These are phyloP conservation scores for Salmo trutta DNA, from an alignment of 2,797 vertebrate species.

Conservation along the genomic window DNA sequence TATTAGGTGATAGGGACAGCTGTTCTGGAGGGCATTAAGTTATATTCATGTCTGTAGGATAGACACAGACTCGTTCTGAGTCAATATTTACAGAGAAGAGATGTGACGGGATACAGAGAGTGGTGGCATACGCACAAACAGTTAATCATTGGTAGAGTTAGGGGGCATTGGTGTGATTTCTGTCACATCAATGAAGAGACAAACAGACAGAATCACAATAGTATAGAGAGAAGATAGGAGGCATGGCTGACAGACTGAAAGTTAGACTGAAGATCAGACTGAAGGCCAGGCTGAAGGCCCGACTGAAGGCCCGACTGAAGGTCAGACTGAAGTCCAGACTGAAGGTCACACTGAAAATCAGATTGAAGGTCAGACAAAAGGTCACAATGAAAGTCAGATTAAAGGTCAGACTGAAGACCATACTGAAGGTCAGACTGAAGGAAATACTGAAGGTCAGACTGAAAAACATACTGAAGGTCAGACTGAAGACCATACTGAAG, in stretches of 20 bases:
- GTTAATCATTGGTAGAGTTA: not conserved
- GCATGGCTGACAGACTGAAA: not conserved
- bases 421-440: no score
- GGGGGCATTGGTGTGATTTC: not conserved
- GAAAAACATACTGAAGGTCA: no score
- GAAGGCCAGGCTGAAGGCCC: no score
- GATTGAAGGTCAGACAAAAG: no score
- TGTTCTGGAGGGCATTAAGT: not conserved
- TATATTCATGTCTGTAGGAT: not conserved
- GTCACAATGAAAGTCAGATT: no score
- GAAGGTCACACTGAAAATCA: no score
- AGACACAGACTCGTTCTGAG: not conserved
- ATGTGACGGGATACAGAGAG: not conserved
- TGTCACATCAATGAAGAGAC: not conserved
- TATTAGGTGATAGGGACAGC: not conserved
- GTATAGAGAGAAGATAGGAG: not conserved
- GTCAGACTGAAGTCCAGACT: no score
- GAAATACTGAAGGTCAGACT: not conserved
- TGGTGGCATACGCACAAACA: not conserved
- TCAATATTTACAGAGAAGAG: conserved; percentile 61
- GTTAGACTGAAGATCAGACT: no score
- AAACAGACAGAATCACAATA: not conserved
- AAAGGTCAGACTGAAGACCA: no score
- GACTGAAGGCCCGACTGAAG: not conserved
- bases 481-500: no score